These are phyloP conservation scores for Heliconius erato DNA, from an alignment of 2,888 invertebrate species.

Conservation along the genomic window DNA sequence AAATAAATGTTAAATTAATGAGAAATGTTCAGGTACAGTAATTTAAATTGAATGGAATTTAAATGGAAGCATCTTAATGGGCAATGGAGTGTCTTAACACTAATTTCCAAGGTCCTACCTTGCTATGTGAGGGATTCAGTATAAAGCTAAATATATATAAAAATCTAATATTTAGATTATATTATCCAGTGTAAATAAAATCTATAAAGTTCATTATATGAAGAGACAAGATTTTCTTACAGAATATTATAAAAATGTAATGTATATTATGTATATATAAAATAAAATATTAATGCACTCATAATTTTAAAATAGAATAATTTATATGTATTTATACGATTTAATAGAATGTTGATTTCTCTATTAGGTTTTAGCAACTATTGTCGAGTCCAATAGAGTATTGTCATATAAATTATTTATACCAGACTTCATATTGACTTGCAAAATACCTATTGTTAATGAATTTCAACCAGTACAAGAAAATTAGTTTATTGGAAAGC, in stretches of 20 bases:
- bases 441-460: conserved; percentile 45
- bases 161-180: too few species aligned
- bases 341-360: conserved; percentile 5
- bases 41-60: too few species aligned
- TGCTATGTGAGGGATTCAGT: too few species aligned
- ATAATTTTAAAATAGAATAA: neutral
- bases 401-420: conserved; percentile 39
- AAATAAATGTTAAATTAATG: too few species aligned
- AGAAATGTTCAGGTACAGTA: too few species aligned
- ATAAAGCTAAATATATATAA: too few species aligned
- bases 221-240: too few species aligned
- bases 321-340: conserved; percentile 7
- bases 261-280: neutral
- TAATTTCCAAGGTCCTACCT: too few species aligned
- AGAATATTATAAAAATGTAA: neutral
- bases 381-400: conserved; percentile 40
- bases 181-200: too few species aligned
- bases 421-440: conserved; percentile 37
- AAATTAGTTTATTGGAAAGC: conserved; percentile 32
- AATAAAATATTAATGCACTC: neutral
- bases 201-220: too few species aligned
- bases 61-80: too few species aligned
- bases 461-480: conserved; percentile 26
- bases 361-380: conserved; percentile 24
- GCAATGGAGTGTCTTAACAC: too few species aligned